A percentile compares a stretch with the other conserved stretches of the same genome.
Conservation (phyloP, 2,888 invertebrate species). For the Phoronis australis region DNA sequence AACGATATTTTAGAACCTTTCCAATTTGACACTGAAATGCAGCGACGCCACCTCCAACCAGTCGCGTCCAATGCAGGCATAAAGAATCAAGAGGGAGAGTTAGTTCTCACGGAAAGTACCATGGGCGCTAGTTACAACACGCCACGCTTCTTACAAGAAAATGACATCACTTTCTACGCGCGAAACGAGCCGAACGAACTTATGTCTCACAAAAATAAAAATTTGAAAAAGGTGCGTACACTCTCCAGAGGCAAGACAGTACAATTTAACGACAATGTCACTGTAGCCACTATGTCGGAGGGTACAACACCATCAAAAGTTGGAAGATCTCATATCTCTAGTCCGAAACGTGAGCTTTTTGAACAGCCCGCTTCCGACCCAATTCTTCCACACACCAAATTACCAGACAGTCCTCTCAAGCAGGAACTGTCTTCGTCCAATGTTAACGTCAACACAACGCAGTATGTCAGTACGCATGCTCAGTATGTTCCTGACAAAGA, state of each 20-base stretch:
- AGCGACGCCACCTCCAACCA: conserved; percentile 34
- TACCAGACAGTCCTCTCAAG: no score
- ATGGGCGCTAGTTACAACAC: conserved; percentile 42
- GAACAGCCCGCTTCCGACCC: background rate
- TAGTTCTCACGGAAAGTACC: conserved; percentile 30
- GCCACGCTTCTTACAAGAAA: conserved; percentile 45
- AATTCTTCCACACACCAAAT: background rate
- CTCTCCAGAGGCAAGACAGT: conserved; percentile 23
- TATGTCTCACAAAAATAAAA: conserved; percentile 42
- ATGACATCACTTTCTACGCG: conserved; percentile 26
- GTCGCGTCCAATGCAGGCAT: conserved; percentile 23
- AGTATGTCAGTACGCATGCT: conserved; percentile 32
- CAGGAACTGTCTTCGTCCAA: background rate
- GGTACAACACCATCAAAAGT: conserved; percentile 23
- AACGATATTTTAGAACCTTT: conserved; percentile 22
- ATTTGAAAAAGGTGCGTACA: conserved; percentile 23
- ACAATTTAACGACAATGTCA: conserved; percentile 32
- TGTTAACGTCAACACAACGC: conserved; percentile 15
- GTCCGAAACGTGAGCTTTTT: conserved; percentile 4
- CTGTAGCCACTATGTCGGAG: conserved; percentile 29
- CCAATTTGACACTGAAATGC: conserved; percentile 21
- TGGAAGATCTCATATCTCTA: conserved; percentile 22
- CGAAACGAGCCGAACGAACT: conserved; percentile 36
- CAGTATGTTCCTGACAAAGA: conserved; percentile 24
- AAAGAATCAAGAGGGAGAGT: conserved; percentile 31